phyloP scores from a whole-genome alignment of 1,140 invertebrate genomes.

The Bilobella aurantiaca region DNA sequence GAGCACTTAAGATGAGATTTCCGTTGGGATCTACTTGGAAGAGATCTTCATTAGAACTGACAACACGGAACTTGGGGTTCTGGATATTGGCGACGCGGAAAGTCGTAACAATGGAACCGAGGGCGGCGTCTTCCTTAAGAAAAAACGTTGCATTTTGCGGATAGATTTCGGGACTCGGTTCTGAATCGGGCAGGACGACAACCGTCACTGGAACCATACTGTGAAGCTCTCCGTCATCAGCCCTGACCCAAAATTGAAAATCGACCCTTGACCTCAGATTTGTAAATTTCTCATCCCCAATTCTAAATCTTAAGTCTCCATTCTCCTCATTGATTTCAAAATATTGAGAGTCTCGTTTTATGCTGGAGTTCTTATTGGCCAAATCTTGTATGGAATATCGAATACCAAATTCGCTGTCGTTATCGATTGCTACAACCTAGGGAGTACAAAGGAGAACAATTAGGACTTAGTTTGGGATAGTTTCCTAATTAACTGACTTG shows the following conservation, averaged over 20 bases:
- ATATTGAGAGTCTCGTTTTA: constrained; percentile 28
- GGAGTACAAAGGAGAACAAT: constrained; percentile 1
- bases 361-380: constrained; percentile 15
- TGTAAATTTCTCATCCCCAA: constrained; percentile 28
- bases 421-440: constrained; percentile 30
- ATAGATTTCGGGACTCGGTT: constrained; percentile 31
- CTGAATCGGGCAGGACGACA: constrained; percentile 25
- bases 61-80: constrained; percentile 28
- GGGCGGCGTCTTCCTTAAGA: constrained; percentile 29
- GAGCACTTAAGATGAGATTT: constrained; percentile 28
- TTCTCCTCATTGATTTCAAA: constrained; percentile 33
- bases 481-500: constrained; percentile 20
- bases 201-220: constrained; percentile 33
- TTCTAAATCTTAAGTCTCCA: constrained; percentile 29
- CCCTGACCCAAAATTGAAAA: constrained; percentile 33
- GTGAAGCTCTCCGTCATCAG: constrained; percentile 32
- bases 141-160: constrained; percentile 35
- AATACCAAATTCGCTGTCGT: constrained; percentile 33
- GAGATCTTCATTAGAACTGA: constrained; percentile 32
- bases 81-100: constrained; percentile 33
- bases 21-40: constrained; percentile 33
- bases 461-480: not conserved
- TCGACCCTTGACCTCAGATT: constrained; percentile 19
- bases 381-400: constrained; percentile 33
- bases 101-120: constrained; percentile 34